Conservation (phyloP, 2,888 invertebrate species). For the Leucoma salicis region DNA sequence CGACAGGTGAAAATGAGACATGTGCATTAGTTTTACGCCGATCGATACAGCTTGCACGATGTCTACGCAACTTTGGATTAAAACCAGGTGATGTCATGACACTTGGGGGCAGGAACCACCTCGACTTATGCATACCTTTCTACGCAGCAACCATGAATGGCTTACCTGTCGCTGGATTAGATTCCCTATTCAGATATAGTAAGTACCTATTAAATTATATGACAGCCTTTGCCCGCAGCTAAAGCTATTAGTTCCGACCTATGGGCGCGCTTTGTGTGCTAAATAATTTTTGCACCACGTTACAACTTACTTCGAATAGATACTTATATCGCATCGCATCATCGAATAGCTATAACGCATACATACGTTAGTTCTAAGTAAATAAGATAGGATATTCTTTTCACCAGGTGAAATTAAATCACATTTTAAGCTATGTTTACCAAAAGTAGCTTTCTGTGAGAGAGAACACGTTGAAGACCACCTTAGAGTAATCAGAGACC, state of each 20-base stretch:
- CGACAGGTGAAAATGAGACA: conserved; percentile 56
- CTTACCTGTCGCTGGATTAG: conserved; percentile 51
- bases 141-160: conserved; percentile 61
- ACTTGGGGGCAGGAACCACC: conserved; percentile 57
- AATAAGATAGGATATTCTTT: background rate
- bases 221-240: too few relatives aligned
- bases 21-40: conserved; percentile 50
- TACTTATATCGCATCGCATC: too few relatives aligned
- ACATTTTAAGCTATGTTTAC: conserved; percentile 47
- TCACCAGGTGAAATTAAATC: conserved; percentile 53
- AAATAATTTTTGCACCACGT: too few relatives aligned
- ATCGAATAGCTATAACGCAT: too few relatives aligned
- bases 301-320: too few relatives aligned
- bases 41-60: conserved; percentile 48
- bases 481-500: conserved; percentile 34
- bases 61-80: conserved; percentile 46
- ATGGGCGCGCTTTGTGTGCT: too few relatives aligned
- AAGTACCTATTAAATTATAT: background rate
- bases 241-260: too few relatives aligned
- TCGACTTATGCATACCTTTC: conserved; percentile 60
- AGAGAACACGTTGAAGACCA: conserved; percentile 38
- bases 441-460: conserved; percentile 60
- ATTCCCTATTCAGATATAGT: background rate
- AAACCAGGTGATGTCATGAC: conserved; percentile 58
- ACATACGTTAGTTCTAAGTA: background rate